Conservation (phyloP, 2,113 vertebrate genomes). For the Etheostoma spectabile region DNA sequence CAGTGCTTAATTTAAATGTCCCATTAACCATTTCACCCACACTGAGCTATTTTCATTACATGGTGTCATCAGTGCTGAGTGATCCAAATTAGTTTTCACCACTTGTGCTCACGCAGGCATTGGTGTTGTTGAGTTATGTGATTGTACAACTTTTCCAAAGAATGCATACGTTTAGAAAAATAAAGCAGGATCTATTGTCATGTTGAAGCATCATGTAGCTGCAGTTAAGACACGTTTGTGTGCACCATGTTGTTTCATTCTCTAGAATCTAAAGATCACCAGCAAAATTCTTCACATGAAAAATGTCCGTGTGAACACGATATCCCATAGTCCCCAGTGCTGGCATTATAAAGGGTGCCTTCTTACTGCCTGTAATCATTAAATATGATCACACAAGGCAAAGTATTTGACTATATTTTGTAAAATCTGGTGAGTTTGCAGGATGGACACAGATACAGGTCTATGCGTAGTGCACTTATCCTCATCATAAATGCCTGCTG, state of each 20-base stretch:
- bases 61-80: constrained; percentile 5
- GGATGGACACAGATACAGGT: constrained; percentile 56
- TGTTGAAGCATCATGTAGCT: constrained; percentile 20
- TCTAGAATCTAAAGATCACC: constrained; percentile 61
- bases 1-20: constrained; percentile 14
- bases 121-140: constrained; percentile 63
- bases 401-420: constrained; percentile 26
- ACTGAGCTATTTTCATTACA: background rate
- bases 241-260: constrained; percentile 27
- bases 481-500: constrained; percentile 76
- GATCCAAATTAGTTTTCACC: constrained; percentile 5
- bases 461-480: constrained; percentile 71
- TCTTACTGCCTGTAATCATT: constrained; percentile 54
- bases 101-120: constrained; percentile 60
- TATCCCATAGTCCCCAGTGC: constrained; percentile 20
- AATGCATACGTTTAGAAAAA: constrained; percentile 50
- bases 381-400: constrained; percentile 1
- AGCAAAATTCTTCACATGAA: constrained; percentile 64
- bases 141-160: constrained; percentile 79
- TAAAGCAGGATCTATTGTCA: constrained; percentile 22
- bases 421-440: constrained; percentile 52
- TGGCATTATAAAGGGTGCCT: constrained; percentile 65
- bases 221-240: constrained; percentile 26
- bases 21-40: background rate
- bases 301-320: constrained; percentile 55